These are phyloP conservation scores for Hippasteria phrygiana DNA, from an alignment of 53 echinoderm and acorn worm genomes.

Conservation along the genomic window DNA sequence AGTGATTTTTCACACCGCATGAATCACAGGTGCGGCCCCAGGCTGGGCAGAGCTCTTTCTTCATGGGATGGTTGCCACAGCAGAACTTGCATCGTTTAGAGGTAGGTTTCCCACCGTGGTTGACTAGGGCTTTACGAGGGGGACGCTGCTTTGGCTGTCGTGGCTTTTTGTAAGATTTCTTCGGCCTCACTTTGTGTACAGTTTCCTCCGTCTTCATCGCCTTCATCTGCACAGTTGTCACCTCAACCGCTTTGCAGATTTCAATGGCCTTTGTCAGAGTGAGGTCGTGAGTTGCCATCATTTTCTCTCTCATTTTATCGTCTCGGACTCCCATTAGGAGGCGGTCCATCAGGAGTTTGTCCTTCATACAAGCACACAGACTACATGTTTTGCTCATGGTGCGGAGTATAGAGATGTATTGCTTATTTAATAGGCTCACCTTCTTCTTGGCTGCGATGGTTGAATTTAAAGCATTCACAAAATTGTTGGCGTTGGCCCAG, in stretches of 20 bases:
- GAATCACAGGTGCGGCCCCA: slow-evolving; percentile 62
- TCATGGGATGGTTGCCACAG: slow-evolving; percentile 36
- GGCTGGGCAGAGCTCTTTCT: slow-evolving; percentile 66
- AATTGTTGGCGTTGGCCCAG: slow-evolving; percentile 62
- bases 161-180: slow-evolving; percentile 18
- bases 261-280: slow-evolving; percentile 64
- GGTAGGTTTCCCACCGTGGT: neutral
- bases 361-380: slow-evolving; percentile 69
- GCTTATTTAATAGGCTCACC: slow-evolving; percentile 68
- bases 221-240: slow-evolving; percentile 62
- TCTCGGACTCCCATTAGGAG: slow-evolving; percentile 61
- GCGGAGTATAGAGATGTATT: slow-evolving; percentile 66
- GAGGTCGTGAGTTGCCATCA: slow-evolving; percentile 54
- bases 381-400: slow-evolving; percentile 73
- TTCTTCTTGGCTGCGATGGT: slow-evolving; percentile 59
- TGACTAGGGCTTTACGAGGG: neutral
- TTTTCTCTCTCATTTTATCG: slow-evolving; percentile 68
- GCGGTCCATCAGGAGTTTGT: slow-evolving; percentile 55
- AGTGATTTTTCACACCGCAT: slow-evolving; percentile 65
- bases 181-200: slow-evolving; percentile 43
- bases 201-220: slow-evolving; percentile 53
- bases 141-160: neutral
- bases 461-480: slow-evolving; percentile 75
- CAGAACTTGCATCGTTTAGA: slow-evolving; percentile 60
- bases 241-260: slow-evolving; percentile 71